These are phyloP conservation scores for Aldabrachelys gigantea DNA, from an alignment of 2,113 vertebrate species.

Conservation along the genomic window DNA sequence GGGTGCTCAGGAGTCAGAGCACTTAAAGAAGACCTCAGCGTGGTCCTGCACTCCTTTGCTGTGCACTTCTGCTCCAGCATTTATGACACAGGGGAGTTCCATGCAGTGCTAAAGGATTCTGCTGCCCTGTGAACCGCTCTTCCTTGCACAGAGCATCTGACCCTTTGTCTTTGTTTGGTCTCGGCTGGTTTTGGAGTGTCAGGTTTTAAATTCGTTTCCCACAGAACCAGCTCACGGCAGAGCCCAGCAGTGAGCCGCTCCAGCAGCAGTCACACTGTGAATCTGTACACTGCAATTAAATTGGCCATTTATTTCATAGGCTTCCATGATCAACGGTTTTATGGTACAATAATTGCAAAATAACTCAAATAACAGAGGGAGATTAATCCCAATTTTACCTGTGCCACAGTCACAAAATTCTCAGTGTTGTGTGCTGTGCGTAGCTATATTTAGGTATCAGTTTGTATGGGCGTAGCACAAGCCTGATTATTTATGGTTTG, in stretches of 20 bases:
- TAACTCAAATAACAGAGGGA: background rate
- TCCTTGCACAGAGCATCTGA: background rate
- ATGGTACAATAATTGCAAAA: background rate
- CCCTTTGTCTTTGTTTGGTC: background rate
- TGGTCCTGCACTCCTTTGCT: too few relatives aligned
- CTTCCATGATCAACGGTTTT: too few relatives aligned
- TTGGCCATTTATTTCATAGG: background rate
- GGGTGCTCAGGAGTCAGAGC: background rate
- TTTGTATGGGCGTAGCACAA: background rate
- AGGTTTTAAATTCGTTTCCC: background rate
- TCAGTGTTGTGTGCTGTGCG: background rate
- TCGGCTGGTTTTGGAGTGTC: rapidly evolving
- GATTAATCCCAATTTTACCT: background rate
- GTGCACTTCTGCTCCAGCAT: background rate
- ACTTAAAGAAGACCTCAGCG: background rate
- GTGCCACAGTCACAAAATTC: background rate
- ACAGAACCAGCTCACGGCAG: rapidly evolving
- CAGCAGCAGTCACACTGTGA: background rate
- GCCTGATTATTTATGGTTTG: background rate
- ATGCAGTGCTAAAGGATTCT: background rate
- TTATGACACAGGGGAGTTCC: background rate
- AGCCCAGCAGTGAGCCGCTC: rapidly evolving
- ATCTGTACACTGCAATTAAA: background rate
- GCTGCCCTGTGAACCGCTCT: background rate
- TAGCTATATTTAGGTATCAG: background rate